A percentile compares a stretch with the other conserved stretches of the same genome.
Conservation (phyloP, 2,888 invertebrate species). For the Cyclophora albipunctata region DNA sequence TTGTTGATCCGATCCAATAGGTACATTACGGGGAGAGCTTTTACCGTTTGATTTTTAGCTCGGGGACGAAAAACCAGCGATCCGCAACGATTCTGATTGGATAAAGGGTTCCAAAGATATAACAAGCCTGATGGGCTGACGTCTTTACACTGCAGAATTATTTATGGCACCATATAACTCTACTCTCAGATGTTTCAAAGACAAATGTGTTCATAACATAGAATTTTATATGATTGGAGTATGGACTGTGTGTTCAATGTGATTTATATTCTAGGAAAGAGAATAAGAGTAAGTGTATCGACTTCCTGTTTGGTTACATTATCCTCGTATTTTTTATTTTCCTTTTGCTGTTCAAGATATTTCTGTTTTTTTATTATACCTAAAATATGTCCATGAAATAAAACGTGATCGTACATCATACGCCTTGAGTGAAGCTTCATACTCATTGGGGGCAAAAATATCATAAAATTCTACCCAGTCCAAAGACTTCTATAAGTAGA, state of each 20-base stretch:
- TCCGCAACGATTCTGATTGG: conserved; percentile 54
- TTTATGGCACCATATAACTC: conserved; percentile 30
- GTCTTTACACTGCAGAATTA: conserved; percentile 35
- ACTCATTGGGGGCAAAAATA: too few relatives aligned
- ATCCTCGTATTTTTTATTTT: too few relatives aligned
- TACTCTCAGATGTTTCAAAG: conserved; percentile 17
- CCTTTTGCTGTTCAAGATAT: too few relatives aligned
- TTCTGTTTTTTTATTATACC: too few relatives aligned
- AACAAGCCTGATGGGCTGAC: conserved; percentile 13
- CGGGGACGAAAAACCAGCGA: conserved; percentile 37
- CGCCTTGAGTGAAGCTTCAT: too few relatives aligned
- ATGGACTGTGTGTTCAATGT: neutral
- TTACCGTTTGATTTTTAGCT: conserved; percentile 41
- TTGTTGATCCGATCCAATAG: neutral
- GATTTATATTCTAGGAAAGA: neutral
- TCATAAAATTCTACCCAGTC: too few relatives aligned
- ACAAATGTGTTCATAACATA: conserved; percentile 11
- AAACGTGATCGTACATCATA: too few relatives aligned
- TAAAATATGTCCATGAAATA: too few relatives aligned
- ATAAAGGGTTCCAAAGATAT: conserved; percentile 47
- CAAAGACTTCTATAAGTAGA: too few relatives aligned
- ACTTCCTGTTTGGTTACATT: too few relatives aligned
- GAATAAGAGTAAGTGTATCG: too few relatives aligned
- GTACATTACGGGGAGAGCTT: conserved; percentile 19
- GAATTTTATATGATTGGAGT: neutral